These are phyloP conservation scores for Podabrus alpinus DNA, from an alignment of 2,888 invertebrate species.

Conservation along the genomic window DNA sequence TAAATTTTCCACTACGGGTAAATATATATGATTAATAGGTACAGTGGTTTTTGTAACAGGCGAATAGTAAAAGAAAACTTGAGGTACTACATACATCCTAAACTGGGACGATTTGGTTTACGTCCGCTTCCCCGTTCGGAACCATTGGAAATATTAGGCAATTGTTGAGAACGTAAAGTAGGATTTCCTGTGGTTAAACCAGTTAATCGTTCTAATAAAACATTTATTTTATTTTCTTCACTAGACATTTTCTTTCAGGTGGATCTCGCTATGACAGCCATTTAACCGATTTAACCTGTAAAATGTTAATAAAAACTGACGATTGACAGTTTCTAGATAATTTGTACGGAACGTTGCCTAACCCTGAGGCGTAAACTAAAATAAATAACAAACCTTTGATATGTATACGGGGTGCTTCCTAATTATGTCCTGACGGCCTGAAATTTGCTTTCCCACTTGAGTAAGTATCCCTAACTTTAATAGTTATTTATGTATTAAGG, in stretches of 20 bases:
- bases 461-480: too few species aligned
- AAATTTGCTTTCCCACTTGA: too few species aligned
- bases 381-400: background rate
- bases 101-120: constrained; percentile 29
- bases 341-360: background rate
- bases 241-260: constrained; percentile 63
- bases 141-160: constrained; percentile 48
- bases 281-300: constrained; percentile 33
- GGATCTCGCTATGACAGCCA: constrained; percentile 30
- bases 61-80: background rate
- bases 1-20: constrained; percentile 6
- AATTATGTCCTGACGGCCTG: too few species aligned
- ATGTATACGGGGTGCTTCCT: too few species aligned
- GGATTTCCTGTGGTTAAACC: constrained; percentile 68
- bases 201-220: constrained; percentile 79
- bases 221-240: constrained; percentile 80
- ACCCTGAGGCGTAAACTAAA: background rate
- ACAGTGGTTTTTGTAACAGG: background rate
- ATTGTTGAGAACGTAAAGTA: constrained; percentile 52
- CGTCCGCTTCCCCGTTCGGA: constrained; percentile 49
- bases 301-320: constrained; percentile 10
- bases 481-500: too few species aligned
- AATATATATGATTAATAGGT: constrained; percentile 15
- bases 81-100: constrained; percentile 25
- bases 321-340: constrained; percentile 1